phyloP scores from a whole-genome alignment of 92 coral and sea anemone genomes.

The Scolanthus callimorphus region DNA sequence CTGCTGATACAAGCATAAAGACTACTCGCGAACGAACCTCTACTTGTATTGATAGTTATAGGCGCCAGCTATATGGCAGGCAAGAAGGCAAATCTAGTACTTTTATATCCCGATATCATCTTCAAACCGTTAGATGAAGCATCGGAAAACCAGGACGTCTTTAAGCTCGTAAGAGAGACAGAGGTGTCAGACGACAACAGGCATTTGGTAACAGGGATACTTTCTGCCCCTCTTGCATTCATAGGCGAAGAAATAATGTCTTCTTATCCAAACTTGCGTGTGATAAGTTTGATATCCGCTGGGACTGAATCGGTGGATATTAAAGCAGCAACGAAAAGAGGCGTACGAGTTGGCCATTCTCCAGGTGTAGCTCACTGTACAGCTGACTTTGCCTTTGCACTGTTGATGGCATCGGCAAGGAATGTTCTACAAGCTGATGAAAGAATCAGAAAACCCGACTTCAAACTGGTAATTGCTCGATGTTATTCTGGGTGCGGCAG shows the following conservation, averaged over 20 bases:
- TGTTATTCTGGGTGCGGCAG: no score
- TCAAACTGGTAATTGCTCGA: conserved; percentile 18
- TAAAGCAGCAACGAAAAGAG: conserved; percentile 58
- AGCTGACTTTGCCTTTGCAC: conserved; percentile 69
- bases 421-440: conserved; percentile 57
- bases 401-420: conserved; percentile 77
- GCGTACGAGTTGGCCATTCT: conserved; percentile 64
- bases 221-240: neutral
- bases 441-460: conserved; percentile 28
- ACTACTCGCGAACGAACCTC: no score
- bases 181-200: neutral
- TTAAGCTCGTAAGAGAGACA: neutral
- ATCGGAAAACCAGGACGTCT: neutral
- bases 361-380: conserved; percentile 47
- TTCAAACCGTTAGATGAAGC: neutral
- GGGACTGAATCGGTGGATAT: conserved; percentile 62
- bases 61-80: no score
- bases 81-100: neutral
- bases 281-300: conserved; percentile 42
- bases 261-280: conserved; percentile 45
- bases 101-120: neutral
- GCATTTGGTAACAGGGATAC: neutral
- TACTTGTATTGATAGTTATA: no score
- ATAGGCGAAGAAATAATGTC: conserved; percentile 41
- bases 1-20: no score